Percentiles rank a stretch among this genome's conserved stretches.
phyloP scores from a whole-genome alignment of 2,797 vertebrate genomes.

The Echiichthys vipera region DNA sequence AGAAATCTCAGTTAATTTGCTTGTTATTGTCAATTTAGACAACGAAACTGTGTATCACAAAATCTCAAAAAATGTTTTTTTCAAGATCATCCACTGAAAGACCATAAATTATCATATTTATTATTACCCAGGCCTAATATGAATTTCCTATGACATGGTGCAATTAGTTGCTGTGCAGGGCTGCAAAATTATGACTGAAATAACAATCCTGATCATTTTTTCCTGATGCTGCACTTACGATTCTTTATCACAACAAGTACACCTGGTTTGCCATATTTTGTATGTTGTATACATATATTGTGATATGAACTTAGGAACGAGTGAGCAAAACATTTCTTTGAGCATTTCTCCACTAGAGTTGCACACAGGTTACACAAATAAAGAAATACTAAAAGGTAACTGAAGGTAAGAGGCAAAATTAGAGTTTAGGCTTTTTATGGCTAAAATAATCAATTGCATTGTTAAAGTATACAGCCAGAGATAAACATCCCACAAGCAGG shows the following conservation, averaged over 20 bases:
- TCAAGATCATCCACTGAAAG: too few relatives aligned
- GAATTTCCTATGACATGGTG: neutral
- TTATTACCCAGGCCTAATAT: too few relatives aligned
- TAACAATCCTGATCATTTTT: neutral
- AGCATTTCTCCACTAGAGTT: neutral
- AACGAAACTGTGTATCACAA: too few relatives aligned
- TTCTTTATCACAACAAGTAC: neutral
- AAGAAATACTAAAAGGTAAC: neutral
- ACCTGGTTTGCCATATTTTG: neutral
- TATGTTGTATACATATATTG: neutral
- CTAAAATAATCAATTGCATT: slow-evolving; percentile 4
- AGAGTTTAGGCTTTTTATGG: neutral
- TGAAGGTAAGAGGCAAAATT: neutral
- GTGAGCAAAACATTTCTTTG: neutral
- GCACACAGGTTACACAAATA: neutral
- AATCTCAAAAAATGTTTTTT: too few relatives aligned
- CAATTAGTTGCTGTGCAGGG: neutral
- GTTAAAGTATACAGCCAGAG: neutral
- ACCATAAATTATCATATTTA: too few relatives aligned
- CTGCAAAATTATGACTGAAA: neutral
- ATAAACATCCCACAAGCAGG: neutral
- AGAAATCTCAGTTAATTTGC: too few relatives aligned
- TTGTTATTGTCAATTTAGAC: too few relatives aligned
- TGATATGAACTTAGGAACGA: neutral
- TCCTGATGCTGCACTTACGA: neutral